Evolutionary conservation across 2,113 vertebrate genomes (phyloP), one percentile per base, ranked within the genome.

Genomic region (Catagonus wagneri): DNA sequence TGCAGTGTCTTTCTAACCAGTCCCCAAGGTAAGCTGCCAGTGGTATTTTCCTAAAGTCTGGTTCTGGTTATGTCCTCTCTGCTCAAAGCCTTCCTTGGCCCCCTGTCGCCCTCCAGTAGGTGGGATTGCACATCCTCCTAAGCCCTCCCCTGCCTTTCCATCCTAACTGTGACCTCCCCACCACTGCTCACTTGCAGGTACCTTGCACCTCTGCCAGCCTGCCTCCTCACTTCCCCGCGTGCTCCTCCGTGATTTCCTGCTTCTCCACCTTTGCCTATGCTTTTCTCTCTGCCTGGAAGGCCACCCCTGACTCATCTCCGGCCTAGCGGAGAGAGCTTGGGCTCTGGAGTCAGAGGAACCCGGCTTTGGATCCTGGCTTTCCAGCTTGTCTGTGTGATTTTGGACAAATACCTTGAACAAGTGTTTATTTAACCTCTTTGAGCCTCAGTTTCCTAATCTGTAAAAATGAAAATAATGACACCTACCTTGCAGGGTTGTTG

Each of bases 121-220:
- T 92, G 27, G 63, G 72, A 85, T 91, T 25, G 20, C 25, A 66
- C n/a, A 5, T 89, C n/a, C 60, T 19, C 56, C 22, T 78, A 54
- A 50, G 22, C 29, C 32, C 56, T 66, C 14, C 44, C 34, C 65
- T 83, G 44, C 79, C 52, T 61, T 88, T 61, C 65, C n/a, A 19
- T 65, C 92, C 44, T 92, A 87, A 96, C 80, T 76, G 81, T 90
- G 61, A 92, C 94, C 84, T 95, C 88, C 93, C 75, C 68, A 19
- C 72, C 68, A n/a, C 95, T 96, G 83, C 94, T 92, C 89, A 94
- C 79, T 81, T 98, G 95, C 89, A 96, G 96, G 96, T 96, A 68
- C 78, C 68, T 78, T 54, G 85, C 80, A 85, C 91, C 89, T 96
- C 94, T 65, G 0, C 69, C 97, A 95, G 91, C 69, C 63, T 93